Conservation (phyloP, 2,113 vertebrate species). For the Halichoerus grypus region DNA sequence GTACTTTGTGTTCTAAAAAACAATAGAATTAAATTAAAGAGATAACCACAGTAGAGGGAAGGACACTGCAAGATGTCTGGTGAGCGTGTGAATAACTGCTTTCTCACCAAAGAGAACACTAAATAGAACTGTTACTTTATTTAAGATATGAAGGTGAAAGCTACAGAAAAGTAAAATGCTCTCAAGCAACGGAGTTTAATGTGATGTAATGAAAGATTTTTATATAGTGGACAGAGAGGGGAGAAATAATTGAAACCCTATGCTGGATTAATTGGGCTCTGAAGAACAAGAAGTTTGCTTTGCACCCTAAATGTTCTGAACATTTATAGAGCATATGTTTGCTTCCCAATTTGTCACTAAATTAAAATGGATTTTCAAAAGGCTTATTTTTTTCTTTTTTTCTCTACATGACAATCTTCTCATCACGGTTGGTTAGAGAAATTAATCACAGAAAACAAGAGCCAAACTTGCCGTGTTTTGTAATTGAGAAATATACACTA, state of each 20-base stretch:
- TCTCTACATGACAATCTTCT: constrained; percentile 81
- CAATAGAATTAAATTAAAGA: constrained; percentile 40
- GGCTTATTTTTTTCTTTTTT: constrained; percentile 57
- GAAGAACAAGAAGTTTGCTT: constrained; percentile 81
- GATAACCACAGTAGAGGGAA: neutral
- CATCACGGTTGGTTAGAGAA: constrained; percentile 82
- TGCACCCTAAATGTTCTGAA: constrained; percentile 75
- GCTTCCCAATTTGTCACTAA: constrained; percentile 83
- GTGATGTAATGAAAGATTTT: constrained; percentile 56
- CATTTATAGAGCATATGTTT: constrained; percentile 76
- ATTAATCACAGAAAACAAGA: constrained; percentile 73
- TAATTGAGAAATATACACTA: constrained; percentile 84
- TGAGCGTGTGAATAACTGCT: neutral
- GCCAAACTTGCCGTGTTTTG: constrained; percentile 70
- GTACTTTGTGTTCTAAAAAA: constrained; percentile 25
- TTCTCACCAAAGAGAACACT: neutral
- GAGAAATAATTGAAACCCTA: constrained; percentile 17
- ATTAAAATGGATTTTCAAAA: constrained; percentile 84
- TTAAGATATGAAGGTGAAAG: constrained; percentile 74
- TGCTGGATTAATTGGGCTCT: constrained; percentile 82
- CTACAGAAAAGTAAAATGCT: constrained; percentile 71
- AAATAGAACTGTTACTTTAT: neutral
- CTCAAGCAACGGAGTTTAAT: constrained; percentile 10
- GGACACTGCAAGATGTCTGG: neutral
- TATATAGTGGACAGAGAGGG: constrained; percentile 32